Conservation (phyloP, 2,888 invertebrate species). For the Drosophila villosipedis region DNA sequence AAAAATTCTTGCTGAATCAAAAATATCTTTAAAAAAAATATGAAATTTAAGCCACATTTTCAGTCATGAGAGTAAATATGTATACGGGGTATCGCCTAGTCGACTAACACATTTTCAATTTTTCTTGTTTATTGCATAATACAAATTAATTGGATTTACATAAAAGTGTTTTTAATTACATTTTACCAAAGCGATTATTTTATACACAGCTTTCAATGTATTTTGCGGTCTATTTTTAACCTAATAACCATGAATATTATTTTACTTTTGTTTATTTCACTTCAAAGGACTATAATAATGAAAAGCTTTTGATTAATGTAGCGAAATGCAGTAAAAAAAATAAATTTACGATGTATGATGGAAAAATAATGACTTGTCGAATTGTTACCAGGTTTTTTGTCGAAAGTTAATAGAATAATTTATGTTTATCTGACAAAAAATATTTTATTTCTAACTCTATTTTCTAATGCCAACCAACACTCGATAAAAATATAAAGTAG, state of each 20-base stretch:
- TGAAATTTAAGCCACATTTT: neutral
- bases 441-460: slow-evolving; percentile 24
- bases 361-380: slow-evolving; percentile 30
- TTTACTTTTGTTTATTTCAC: neutral
- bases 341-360: neutral
- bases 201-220: neutral
- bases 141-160: slow-evolving; percentile 19
- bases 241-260: neutral
- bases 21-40: neutral
- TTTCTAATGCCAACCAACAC: slow-evolving; percentile 47
- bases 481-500: slow-evolving; percentile 52
- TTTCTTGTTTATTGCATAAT: neutral
- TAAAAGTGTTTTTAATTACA: slow-evolving; percentile 15
- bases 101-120: neutral
- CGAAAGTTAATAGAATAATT: neutral
- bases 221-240: neutral
- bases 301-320: neutral
- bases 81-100: neutral
- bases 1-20: neutral
- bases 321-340: neutral
- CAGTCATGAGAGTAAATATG: neutral
- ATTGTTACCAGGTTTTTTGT: slow-evolving; percentile 56
- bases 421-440: slow-evolving; percentile 22
- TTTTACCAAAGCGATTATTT: slow-evolving; percentile 4
- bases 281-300: neutral